Base-by-base conservation (phyloP, 2,113 vertebrate genomes). In the Larimichthys crocea region DNA sequence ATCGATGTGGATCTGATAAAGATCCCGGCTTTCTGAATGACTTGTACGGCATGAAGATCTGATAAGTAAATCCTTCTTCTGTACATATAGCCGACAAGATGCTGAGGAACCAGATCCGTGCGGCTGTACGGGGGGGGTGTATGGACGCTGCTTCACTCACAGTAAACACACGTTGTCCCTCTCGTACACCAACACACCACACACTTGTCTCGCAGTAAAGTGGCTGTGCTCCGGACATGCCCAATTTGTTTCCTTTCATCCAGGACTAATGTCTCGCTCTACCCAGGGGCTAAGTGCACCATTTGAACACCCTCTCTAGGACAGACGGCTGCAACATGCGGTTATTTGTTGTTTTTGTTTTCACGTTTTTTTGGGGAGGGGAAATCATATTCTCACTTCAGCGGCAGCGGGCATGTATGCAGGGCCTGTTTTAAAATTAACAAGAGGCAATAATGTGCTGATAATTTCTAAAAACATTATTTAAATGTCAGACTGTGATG, bases 191-290 rank as follows among this genome's bases (percentile, higher is more conserved):
- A 40, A 22, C 67, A 76, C 61, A 20, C 26, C 79, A 73, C 68
- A 60, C 82, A 71, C 85, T 90, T 69, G 88, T 90, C 81, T 92
- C 44, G 26, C 84, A 79, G 89, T 90, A 86, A 91, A 92, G 92
- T 93, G 90, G 80, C 75, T 91, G 87, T 88, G 89, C 88, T 86
- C 76, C 31, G 88, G 93, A 95, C 91, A 95, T 90, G 93, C 86
- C 91, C 94, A 95, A 95, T 95, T 95, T 95, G 93, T 91, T 92
- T 87, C 89, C 89, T 92, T 92, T 95, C 94, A 95, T 94, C 93
- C 91, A 93, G 80, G 89, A 93, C 92, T 95, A 94, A 95, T 94
- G 90, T 92, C 88, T 88, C 74, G 70, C 83, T 92, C 81, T 84
- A 81, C 86, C 91, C 81, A 68, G 86, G 88, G 84, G 91, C 87